phyloP scores from a whole-genome alignment of 2,888 invertebrate species.

The Digitonthophagus gazella region DNA sequence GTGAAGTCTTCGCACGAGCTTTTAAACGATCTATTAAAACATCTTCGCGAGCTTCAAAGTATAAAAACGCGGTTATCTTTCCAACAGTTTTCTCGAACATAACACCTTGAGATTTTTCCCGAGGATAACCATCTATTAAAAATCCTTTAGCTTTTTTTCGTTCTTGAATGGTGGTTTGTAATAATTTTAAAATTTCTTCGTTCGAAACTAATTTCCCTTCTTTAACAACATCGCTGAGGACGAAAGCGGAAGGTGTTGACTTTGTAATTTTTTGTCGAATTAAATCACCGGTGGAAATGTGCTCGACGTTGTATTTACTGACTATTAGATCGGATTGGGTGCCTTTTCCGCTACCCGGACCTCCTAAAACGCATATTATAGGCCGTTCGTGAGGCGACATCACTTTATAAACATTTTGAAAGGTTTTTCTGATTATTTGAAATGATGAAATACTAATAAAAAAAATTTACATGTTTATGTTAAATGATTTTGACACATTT shows the following conservation, averaged over 20 bases:
- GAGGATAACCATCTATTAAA: conserved; percentile 90
- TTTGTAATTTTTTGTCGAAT: conserved; percentile 82
- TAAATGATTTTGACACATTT: too few species aligned
- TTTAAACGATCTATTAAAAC: conserved; percentile 74
- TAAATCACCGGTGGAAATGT: conserved; percentile 91
- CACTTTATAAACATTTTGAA: not conserved
- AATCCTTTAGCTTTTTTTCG: conserved; percentile 72
- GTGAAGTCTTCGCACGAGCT: conserved; percentile 73
- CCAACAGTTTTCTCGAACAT: conserved; percentile 75
- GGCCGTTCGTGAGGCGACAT: conserved; percentile 62
- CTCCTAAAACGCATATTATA: conserved; percentile 88
- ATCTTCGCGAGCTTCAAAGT: conserved; percentile 79
- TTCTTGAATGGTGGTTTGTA: conserved; percentile 75
- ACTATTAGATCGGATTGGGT: conserved; percentile 94
- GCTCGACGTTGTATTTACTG: conserved; percentile 90
- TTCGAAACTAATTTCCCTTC: conserved; percentile 85
- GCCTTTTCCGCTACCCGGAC: conserved; percentile 94
- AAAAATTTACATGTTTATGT: too few species aligned
- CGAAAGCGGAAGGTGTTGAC: conserved; percentile 81
- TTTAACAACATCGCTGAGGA: conserved; percentile 83
- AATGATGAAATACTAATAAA: conserved; percentile 1
- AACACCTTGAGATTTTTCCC: conserved; percentile 82
- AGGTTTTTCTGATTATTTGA: not conserved
- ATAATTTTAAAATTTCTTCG: conserved; percentile 82
- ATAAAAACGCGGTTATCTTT: conserved; percentile 60